A percentile compares a stretch with the other conserved stretches of the same genome.
phyloP scores from a whole-genome alignment of 2,113 vertebrate genomes.

The Epinephelus cyanopodus region DNA sequence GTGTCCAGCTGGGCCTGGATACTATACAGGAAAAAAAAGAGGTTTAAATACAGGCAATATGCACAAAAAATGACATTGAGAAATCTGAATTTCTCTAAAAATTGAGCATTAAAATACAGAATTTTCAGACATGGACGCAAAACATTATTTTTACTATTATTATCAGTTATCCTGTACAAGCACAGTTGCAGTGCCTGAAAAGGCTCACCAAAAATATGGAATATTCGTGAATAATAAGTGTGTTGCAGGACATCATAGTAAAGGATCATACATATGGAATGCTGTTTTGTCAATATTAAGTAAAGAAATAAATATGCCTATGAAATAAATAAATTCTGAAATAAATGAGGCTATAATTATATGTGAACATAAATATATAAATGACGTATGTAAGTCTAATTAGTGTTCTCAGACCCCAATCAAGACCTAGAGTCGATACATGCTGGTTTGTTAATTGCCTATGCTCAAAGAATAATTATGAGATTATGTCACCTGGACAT shows the following conservation, averaged over 20 bases:
- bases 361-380: too few species aligned
- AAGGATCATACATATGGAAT: neutral
- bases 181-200: neutral
- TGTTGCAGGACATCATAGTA: neutral
- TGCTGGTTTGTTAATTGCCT: too few species aligned
- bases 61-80: neutral
- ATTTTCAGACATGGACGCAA: neutral
- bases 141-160: neutral
- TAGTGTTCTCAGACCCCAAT: too few species aligned
- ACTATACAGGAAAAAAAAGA: constrained; percentile 71
- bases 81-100: neutral
- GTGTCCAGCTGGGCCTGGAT: constrained; percentile 92
- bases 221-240: neutral
- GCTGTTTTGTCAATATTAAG: too few species aligned
- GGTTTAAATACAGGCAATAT: neutral
- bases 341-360: too few species aligned
- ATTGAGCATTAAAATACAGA: neutral
- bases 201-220: neutral
- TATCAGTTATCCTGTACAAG: neutral
- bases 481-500: too few species aligned
- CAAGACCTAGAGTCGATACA: too few species aligned
- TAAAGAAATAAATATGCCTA: too few species aligned
- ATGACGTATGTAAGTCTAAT: too few species aligned
- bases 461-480: too few species aligned
- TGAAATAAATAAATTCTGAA: too few species aligned